Evolutionary conservation across 1,140 invertebrate genomes (phyloP), one percentile per base, ranked within the genome.

Genomic region (Yoshiicerus persimilis): DNA sequence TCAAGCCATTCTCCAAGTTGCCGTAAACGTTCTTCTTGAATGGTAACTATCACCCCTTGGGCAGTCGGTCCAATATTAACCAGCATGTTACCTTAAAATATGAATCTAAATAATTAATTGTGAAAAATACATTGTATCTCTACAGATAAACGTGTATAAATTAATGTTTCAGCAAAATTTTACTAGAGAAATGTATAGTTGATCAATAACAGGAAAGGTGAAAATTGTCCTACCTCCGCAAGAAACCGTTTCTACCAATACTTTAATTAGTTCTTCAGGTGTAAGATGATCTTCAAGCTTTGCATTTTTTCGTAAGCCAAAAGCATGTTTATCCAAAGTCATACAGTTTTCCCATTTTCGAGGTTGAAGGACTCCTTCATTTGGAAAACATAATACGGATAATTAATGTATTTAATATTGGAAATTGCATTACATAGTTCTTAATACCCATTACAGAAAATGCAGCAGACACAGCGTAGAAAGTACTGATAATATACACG

Each of bases 321-420:
- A 99, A 0, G 97, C 98, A 23, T 93, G 91, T 88, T 93, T 95
- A 91, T 99, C 98, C 64, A 99, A 92, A 0, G 97, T 98, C 94
- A 99, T 97, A 16, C 95, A 95, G 92, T 97, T 98, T 92, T 98
- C 97, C 97, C 97, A 98, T 92, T 98, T 98, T 62, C 92, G 92
- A 11, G 89, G 41, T 84, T 92, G 92, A 8, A 92, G 88, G 4
- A 90, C 89, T 47, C 91, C 92, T 91, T 87, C n/a, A 90, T 41
- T 41, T 41, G n/a, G n/a, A n/a, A n/a, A n/a, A n/a, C n/a, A n/a
- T 41, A 41, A 11, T 13, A 41, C 10, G 10, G 2, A 13, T 41
- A 41, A 41, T 6, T 13, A 41, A 20, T 32, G 9, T 41, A 23
- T 25, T 25, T 66, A 25, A n/a, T n/a, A n/a, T n/a, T n/a, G n/a